Evolutionary conservation across 2,797 vertebrate genomes (phyloP).

Genomic region (Sebastes flavidus): DNA sequence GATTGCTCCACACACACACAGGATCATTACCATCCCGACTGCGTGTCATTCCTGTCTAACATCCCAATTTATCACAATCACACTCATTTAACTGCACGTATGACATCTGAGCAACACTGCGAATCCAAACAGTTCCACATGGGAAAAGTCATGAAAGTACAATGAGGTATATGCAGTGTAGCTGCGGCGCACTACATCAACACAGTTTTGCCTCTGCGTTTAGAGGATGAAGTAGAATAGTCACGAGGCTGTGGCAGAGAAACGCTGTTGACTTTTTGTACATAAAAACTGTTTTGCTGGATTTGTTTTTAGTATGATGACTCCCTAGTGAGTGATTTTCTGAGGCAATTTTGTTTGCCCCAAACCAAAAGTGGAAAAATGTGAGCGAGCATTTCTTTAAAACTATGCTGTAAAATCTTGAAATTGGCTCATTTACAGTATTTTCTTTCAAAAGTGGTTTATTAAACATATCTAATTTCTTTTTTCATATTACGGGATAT

Average conservation of each 20-base stretch:
- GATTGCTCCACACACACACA: slow-evolving; percentile 75
- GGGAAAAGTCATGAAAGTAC: slow-evolving; percentile 76
- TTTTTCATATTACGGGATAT: background rate
- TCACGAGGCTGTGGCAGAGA: background rate
- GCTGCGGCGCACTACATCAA: slow-evolving; percentile 37
- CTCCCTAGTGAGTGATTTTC: background rate
- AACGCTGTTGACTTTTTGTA: slow-evolving; percentile 10
- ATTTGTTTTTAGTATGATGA: background rate
- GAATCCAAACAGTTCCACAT: slow-evolving; percentile 81
- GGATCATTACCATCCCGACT: slow-evolving; percentile 77
- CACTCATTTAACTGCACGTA: slow-evolving; percentile 76
- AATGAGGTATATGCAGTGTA: slow-evolving; percentile 62
- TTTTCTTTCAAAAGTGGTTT: background rate
- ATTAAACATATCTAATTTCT: background rate
- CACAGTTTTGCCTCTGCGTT: slow-evolving; percentile 33
- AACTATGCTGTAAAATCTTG: background rate
- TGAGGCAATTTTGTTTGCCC: background rate
- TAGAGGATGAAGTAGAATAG: slow-evolving; percentile 51
- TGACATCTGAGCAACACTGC: slow-evolving; percentile 73
- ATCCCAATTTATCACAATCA: slow-evolving; percentile 84
- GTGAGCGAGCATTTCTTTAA: background rate
- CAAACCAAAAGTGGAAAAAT: background rate
- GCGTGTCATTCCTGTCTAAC: slow-evolving; percentile 79
- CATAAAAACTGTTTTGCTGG: slow-evolving; percentile 16
- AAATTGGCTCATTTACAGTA: background rate